Evolutionary conservation across 2,888 invertebrate species (phyloP).

Genomic region (Proisotoma minuta): DNA sequence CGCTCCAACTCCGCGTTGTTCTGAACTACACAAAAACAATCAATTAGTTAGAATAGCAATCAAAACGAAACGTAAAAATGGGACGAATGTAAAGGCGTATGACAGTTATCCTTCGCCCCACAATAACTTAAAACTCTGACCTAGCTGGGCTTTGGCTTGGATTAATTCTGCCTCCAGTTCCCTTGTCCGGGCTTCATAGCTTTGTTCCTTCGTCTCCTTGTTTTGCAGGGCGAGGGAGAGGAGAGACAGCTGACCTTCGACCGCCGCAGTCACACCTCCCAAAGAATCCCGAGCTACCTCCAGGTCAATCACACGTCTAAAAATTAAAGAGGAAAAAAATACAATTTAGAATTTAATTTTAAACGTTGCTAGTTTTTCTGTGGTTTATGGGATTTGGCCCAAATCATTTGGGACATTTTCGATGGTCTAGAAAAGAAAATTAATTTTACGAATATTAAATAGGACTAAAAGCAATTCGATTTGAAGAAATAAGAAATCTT

Average conservation of each 20-base stretch:
- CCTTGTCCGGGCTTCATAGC: conserved; percentile 2
- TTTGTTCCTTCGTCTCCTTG: conserved; percentile 12
- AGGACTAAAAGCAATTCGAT: too few species aligned
- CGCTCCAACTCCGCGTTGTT: conserved; percentile 20
- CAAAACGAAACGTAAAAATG: background rate
- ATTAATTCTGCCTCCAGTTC: conserved; percentile 26
- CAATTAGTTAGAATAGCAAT: background rate
- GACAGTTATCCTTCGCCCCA: background rate
- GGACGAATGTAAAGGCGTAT: too few species aligned
- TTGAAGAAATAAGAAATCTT: too few species aligned
- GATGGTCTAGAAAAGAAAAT: too few species aligned
- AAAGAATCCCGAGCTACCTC: conserved; percentile 18
- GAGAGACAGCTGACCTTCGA: conserved; percentile 20
- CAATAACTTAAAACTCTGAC: conserved; percentile 14
- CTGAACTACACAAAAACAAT: conserved; percentile 21
- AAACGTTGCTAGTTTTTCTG: too few species aligned
- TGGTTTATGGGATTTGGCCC: too few species aligned
- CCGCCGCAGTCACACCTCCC: conserved; percentile 8
- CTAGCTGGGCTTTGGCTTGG: conserved; percentile 17
- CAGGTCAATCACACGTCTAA: conserved; percentile 20
- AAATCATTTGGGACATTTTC: too few species aligned
- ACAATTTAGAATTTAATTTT: too few species aligned
- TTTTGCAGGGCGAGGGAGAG: conserved; percentile 16
- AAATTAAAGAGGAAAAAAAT: too few species aligned
- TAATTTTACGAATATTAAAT: too few species aligned